Base-by-base conservation (phyloP, 1,140 invertebrate species). In the Ceratina japonica region DNA sequence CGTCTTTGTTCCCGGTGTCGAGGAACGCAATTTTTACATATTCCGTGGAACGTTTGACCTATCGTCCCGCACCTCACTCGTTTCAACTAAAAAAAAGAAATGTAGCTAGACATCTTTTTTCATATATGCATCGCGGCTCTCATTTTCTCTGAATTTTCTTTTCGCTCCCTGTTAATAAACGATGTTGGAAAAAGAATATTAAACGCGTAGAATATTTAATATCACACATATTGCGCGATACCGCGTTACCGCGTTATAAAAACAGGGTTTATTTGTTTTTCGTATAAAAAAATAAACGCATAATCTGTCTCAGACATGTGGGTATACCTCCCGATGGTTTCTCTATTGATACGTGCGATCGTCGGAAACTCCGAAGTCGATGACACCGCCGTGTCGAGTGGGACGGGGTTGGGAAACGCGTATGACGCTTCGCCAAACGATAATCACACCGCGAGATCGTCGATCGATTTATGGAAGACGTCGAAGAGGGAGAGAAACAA, bases 241-340 rank as follows among this genome's bases (percentile, higher is more conserved):
- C 5, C 5, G 10, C 0, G 37, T 44, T 44, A 10, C 37, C 37
- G 37, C 37, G 37, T 44, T 10, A 44, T 44, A 44, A 44, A 8
- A 44, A 44, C 37, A 10, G 37, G 37, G 10, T 13, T n/a, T n/a
- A 56, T 18, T 56, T 56, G 13, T 56, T 10, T 56, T 16, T 16
- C n/a, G 15, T 56, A 18, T 56, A 56, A 56, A 56, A 13, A 16
- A 56, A 18, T 10, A 27, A 2, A 0, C 3, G 16, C 18, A 58
- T 3, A 18, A 44, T 49, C 58, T 49, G 12, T 56, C 44, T 62
- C 22, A 82, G 78, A 52, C 13, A 87, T 87, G 86, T 79, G 79
- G 85, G 8, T 65, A 18, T 27, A 82, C n/a, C n/a, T 86, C 1
- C 59, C 80, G 27, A 77, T 86, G 27, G 71, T 81, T 44, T 61